Base-by-base conservation (phyloP, 2,113 vertebrate genomes). In the Sprattus sprattus region DNA sequence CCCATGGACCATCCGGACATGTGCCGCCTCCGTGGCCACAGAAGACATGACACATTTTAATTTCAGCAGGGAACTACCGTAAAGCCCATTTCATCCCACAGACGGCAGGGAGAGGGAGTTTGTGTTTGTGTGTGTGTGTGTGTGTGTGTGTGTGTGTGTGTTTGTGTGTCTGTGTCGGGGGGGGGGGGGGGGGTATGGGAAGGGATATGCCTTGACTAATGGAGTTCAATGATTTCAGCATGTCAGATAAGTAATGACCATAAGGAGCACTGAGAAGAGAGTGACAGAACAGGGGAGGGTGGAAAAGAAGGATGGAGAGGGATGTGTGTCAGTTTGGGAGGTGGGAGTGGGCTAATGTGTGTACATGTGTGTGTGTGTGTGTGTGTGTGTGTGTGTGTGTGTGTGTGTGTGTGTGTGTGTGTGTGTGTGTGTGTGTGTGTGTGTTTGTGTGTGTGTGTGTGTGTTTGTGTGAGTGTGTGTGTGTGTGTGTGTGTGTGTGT, bases 1-100 rank as follows among this genome's bases (percentile, higher is more conserved):
- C 87, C 60, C 82, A 88, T 87, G 88, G 90, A 90, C 88, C 85
- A 87, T 83, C 81, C 89, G 86, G 91, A 92, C 90, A 87, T 84
- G 86, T 85, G 89, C 89, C 85, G 89, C 89, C 89, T 92, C 91
- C 84, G 85, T 85, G 90, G 89, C 82, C 87, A 88, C 89, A 87
- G 84, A 89, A 91, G 92, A 94, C 91, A 91, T 93, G 94, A 94
- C 94, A 93, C 93, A 89, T 94, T 94, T 94, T 95, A 93, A 95
- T 95, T 94, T 93, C 91, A 92, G 84, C 90, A 86, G 90, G 90
- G 90, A 92, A 93, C 91, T 90, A 87, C 87, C 90, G 91, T 90
- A 91, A 94, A 95, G 90, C 93, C 91, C 85, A 91, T 93, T 93
- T 94, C 89, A 93, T 93, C 91, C 91, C 81, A 84, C 88, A 91